Evolutionary conservation across 1,140 invertebrate genomes (phyloP), one percentile per base, ranked within the genome.

Genomic region (Heliconius melpomene): DNA sequence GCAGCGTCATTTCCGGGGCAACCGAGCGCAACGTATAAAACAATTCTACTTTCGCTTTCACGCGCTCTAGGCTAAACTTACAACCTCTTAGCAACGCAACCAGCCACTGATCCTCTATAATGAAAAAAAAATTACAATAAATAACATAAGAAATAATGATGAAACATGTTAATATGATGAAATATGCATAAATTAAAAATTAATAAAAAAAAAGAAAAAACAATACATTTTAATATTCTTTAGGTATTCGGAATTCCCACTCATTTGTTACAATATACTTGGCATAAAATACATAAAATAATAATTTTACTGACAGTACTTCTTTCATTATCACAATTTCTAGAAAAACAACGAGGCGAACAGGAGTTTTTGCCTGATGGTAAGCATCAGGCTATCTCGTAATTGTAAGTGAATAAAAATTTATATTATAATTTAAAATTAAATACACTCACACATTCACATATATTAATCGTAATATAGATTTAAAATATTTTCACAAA

Each of bases 11-110:
- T 8, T 95, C 95, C 20, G 94, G 87, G 1, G 91, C 88, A 9
- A 90, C 91, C 0, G 90, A 90, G 38, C 89, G 86, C 50, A 95
- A 83, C 1, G 92, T 95, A 80, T 96, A 96, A 89, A 97, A 97
- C 95, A 97, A 96, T 90, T 98, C 98, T 74, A 98, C 85, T 93
- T 98, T 98, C 84, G 95, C 95, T 90, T 98, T 98, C 23, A 96
- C 97, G 88, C 97, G 97, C 89, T 98, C 97, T 83, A 98, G 89
- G 52, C 97, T 98, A 88, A 97, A 98, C 92, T 98, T 98, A 91
- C 97, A 97, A n/a, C 97, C 97, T 79, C 97, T 95, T 7, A 98
- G 91, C 87, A 98, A 97, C 0, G 97, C 97, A 90, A 97, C 95
- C 13, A 98, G 90, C 88, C 96, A 96, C 80, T 95, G 92, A 81